A percentile compares a stretch with the other conserved stretches of the same genome.
Evolutionary conservation across 2,888 invertebrate species (phyloP).

Genomic region (Caenorhabditis becei): DNA sequence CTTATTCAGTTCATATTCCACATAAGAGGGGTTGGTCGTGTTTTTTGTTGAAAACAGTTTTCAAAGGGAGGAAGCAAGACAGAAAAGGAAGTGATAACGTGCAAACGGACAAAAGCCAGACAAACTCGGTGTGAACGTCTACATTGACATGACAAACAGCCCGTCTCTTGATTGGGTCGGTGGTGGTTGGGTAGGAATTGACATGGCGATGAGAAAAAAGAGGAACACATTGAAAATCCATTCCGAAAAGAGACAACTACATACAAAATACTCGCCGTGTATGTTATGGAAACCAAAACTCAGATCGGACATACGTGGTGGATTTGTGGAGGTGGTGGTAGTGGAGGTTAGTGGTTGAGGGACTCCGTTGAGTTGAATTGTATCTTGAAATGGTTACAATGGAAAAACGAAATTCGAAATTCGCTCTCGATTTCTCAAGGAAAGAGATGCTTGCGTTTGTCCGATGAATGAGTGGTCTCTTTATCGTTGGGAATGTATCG

Average conservation of each 20-base stretch:
- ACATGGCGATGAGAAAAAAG: slow-evolving; percentile 26
- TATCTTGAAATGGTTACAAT: slow-evolving; percentile 63
- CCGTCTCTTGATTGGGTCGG: slow-evolving; percentile 24
- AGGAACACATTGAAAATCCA: slow-evolving; percentile 27
- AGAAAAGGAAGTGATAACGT: slow-evolving; percentile 7
- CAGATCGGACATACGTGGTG: slow-evolving; percentile 59
- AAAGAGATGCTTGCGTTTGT: slow-evolving; percentile 35
- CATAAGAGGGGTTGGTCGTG: background rate
- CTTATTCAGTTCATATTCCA: slow-evolving; percentile 13
- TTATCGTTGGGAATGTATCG: background rate
- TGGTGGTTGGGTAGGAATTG: slow-evolving; percentile 6
- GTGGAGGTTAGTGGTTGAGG: slow-evolving; percentile 65
- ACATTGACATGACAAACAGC: slow-evolving; percentile 19
- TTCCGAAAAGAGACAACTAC: slow-evolving; percentile 52
- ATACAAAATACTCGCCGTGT: slow-evolving; percentile 47
- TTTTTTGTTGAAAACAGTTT: too few species aligned
- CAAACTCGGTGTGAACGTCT: slow-evolving; percentile 6
- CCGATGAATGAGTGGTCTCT: slow-evolving; percentile 56
- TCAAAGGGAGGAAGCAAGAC: slow-evolving; percentile 5
- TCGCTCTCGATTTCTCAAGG: slow-evolving; percentile 12
- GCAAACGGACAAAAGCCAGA: slow-evolving; percentile 45
- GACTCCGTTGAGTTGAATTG: slow-evolving; percentile 71
- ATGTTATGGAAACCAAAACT: slow-evolving; percentile 27
- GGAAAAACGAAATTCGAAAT: slow-evolving; percentile 36
- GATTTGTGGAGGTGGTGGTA: slow-evolving; percentile 42